These are phyloP conservation scores for Anguilla pacifica DNA, from an alignment of 2,797 vertebrate species.

Conservation along the genomic window DNA sequence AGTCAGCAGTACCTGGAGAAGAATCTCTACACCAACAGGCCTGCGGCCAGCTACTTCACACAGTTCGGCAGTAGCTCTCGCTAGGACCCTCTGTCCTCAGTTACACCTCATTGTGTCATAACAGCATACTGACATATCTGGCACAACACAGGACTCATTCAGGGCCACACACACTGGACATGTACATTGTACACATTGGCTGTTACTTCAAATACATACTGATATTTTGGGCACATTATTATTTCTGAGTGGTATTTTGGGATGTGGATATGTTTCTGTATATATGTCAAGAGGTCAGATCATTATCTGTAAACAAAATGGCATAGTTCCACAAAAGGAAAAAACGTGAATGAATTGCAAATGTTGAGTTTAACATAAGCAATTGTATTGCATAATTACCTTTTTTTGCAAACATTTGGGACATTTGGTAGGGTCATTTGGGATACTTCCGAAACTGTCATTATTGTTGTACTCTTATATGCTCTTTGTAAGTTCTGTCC, in stretches of 20 bases:
- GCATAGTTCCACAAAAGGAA: background rate
- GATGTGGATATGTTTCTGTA: background rate
- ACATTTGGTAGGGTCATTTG: too few species aligned
- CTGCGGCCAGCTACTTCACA: slow-evolving; percentile 67
- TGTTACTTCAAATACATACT: background rate
- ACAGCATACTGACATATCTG: background rate
- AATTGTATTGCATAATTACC: background rate
- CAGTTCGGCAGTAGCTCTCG: slow-evolving; percentile 74
- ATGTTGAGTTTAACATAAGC: background rate
- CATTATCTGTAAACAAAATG: background rate
- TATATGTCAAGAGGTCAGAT: background rate
- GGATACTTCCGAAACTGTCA: too few species aligned
- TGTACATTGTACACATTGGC: background rate
- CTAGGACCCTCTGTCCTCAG: slow-evolving; percentile 54
- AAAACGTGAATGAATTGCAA: background rate
- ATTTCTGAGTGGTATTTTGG: background rate
- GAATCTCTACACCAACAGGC: slow-evolving; percentile 72
- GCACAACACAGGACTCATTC: background rate
- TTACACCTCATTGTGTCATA: background rate
- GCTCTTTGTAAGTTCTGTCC: too few species aligned
- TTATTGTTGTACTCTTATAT: too few species aligned
- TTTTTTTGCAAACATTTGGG: too few species aligned
- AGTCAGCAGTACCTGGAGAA: slow-evolving; percentile 73
- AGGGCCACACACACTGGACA: background rate
- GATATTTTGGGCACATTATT: background rate